These are phyloP conservation scores for Branchinecta lindahli DNA, from an alignment of 1,140 invertebrate genomes.

Conservation along the genomic window DNA sequence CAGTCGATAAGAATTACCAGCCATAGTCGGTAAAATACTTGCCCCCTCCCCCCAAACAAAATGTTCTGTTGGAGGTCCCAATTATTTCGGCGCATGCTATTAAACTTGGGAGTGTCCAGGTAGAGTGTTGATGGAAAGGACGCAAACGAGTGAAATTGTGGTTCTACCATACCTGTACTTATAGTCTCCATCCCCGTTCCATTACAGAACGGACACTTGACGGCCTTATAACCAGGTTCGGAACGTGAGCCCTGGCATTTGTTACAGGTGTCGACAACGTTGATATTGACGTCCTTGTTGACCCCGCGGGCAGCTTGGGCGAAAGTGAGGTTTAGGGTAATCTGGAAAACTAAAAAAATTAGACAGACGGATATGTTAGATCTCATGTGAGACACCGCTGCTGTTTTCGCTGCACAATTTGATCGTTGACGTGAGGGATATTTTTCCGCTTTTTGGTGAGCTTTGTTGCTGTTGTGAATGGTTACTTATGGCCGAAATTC, in stretches of 20 bases:
- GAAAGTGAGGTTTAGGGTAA: constrained; percentile 79
- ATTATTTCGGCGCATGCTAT: too few species aligned
- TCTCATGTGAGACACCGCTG: not conserved
- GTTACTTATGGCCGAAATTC: too few species aligned
- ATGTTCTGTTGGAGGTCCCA: too few species aligned
- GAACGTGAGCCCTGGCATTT: constrained; percentile 70
- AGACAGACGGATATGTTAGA: constrained; percentile 8
- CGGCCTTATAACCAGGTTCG: constrained; percentile 73
- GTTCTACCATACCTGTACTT: constrained; percentile 39
- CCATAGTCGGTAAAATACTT: constrained; percentile 1
- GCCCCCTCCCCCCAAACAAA: not conserved
- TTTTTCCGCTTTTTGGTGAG: too few species aligned
- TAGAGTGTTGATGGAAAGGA: too few species aligned
- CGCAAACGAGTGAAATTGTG: not conserved
- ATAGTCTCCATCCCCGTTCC: constrained; percentile 94
- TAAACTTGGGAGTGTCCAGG: too few species aligned
- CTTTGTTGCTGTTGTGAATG: too few species aligned
- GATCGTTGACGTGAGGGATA: too few species aligned
- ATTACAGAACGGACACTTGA: constrained; percentile 78
- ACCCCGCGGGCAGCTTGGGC: constrained; percentile 87
- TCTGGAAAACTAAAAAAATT: too few species aligned
- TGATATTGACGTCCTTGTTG: constrained; percentile 82
- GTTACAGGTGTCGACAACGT: constrained; percentile 79
- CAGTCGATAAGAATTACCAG: not conserved
- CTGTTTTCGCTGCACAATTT: too few species aligned